These are phyloP conservation scores for Festucalex cinctus DNA, from an alignment of 2,113 vertebrate species.

Conservation along the genomic window DNA sequence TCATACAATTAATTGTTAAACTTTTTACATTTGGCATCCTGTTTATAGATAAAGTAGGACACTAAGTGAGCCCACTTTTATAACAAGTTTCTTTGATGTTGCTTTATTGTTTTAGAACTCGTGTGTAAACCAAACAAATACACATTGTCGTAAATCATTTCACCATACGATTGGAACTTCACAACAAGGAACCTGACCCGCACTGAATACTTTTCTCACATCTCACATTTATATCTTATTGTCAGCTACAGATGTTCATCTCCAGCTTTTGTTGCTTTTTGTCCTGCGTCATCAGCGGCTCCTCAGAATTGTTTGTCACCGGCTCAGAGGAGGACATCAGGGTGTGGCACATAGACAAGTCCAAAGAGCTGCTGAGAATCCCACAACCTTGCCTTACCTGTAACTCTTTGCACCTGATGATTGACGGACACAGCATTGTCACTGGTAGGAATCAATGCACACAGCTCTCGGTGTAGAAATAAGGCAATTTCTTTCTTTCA, in stretches of 20 bases:
- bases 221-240: not conserved
- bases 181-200: not conserved
- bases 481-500: no score
- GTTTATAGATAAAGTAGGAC: no score
- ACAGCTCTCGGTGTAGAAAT: no score
- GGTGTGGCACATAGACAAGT: constrained; percentile 79
- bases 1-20: no score
- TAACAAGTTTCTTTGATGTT: not conserved
- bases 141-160: not conserved
- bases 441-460: constrained; percentile 71
- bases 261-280: not conserved
- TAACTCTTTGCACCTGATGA: constrained; percentile 77
- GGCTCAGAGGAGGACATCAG: constrained; percentile 85
- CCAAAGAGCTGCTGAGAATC: constrained; percentile 82
- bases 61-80: no score
- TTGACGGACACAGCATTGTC: constrained; percentile 83
- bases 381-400: constrained; percentile 81
- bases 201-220: not conserved
- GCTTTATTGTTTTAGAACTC: not conserved
- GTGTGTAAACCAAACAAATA: not conserved
- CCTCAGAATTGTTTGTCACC: constrained; percentile 83
- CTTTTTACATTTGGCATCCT: no score
- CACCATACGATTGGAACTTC: not conserved
- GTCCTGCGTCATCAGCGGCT: constrained; percentile 66
- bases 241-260: not conserved